These are phyloP conservation scores for Melanaphis sacchari DNA, from an alignment of 1,140 invertebrate species.

Conservation along the genomic window DNA sequence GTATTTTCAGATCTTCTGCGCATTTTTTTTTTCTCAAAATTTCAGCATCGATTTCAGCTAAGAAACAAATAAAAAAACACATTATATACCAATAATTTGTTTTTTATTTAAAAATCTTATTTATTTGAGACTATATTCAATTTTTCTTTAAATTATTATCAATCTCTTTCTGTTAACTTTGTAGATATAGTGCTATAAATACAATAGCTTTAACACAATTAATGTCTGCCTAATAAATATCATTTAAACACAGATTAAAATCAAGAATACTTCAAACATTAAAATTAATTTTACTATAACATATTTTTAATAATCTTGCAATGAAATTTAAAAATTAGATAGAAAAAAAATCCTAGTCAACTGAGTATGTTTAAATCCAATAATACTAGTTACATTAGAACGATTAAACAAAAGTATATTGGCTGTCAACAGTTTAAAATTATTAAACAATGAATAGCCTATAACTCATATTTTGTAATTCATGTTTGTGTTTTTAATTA, in stretches of 20 bases:
- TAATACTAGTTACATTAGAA: neutral
- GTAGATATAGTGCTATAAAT: neutral
- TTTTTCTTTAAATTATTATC: neutral
- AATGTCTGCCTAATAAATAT: neutral
- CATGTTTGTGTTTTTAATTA: neutral
- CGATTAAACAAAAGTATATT: neutral
- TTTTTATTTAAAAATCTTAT: no score
- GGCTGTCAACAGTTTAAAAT: neutral
- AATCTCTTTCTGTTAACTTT: neutral
- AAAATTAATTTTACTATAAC: neutral
- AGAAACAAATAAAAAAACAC: no score
- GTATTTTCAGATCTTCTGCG: conserved; percentile 31
- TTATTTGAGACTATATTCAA: no score
- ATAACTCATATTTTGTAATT: neutral
- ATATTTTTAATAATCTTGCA: no score
- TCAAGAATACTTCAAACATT: neutral
- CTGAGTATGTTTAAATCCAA: no score
- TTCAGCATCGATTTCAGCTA: conserved; percentile 34
- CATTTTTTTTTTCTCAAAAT: conserved; percentile 17
- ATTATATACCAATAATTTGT: no score
- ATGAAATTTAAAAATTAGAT: no score
- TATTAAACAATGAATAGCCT: neutral
- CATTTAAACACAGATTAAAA: neutral
- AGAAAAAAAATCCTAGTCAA: no score
- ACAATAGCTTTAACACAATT: neutral